Base-by-base conservation (phyloP, 2,888 invertebrate species). In the Auanema freiburgensis region DNA sequence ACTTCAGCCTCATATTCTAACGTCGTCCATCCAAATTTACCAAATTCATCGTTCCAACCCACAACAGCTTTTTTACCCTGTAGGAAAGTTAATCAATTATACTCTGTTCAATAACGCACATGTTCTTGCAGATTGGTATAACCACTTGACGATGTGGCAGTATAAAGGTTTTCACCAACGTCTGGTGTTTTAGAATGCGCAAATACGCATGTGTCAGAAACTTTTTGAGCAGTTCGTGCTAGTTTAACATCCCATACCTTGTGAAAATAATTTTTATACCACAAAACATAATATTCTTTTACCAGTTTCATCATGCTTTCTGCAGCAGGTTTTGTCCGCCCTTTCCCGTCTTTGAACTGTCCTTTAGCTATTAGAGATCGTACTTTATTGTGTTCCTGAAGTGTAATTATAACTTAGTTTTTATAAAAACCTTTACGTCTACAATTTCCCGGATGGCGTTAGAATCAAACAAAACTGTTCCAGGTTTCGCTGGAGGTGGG, bases 41-140 rank as follows among this genome's bases (percentile, higher is more conserved):
- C 46, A 33, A 65, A 60, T 40, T 65, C 65, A 18, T 56, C 56
- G 14, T 56, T 42, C 65, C 65, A 65, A 3, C 42, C 42, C 16
- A 56, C 8, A 12, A 57, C 43, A 8, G 65, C 65, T n/a, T 50
- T 54, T 4, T 50, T 23, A 14, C 51, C 46, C 54, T 60, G 16
- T 50, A 12, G 11, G 2, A 18, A 56, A 44, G 18, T 16, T 6
- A 46, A n/a, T n/a, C n/a, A 33, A 33, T 33, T 33, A 33, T 33
- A 33, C 8, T 5, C 8, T 33, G 8, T 3, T 5, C 16, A 21
- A 21, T 5, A 5, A 46, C 23, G 3, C 8, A 21, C 46, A 16
- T 46, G 16, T 46, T 3, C 4, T 16, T 6, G 4, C 8, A 16
- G 8, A 8, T 46, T 8, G 3, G 46, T 46, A 8, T 46, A 46